Conservation (phyloP, 2,113 vertebrate species). For the Daphoenositta chrysoptera region DNA sequence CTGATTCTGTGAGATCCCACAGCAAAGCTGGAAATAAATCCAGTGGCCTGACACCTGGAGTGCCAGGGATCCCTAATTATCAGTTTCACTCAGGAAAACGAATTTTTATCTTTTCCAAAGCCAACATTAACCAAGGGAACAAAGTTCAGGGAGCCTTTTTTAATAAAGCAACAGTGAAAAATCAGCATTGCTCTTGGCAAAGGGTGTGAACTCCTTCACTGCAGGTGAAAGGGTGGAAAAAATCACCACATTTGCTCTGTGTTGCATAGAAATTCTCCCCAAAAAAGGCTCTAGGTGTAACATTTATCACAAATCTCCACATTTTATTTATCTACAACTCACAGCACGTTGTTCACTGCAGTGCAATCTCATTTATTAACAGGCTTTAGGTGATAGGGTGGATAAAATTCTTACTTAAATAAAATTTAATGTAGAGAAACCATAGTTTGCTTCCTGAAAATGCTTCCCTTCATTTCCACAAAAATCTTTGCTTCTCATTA, state of each 20-base stretch:
- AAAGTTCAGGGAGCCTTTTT: not conserved
- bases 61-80: not conserved
- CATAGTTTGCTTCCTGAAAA: not conserved
- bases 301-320: not conserved
- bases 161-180: not conserved
- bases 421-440: not conserved
- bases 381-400: fast-evolving
- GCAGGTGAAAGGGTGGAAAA: not conserved
- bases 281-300: not conserved
- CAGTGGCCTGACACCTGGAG: not conserved
- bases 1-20: not conserved
- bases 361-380: not conserved
- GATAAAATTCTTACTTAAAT: not conserved
- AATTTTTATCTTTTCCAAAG: not conserved
- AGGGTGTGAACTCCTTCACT: not conserved
- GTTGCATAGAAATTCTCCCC: not conserved
- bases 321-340: not conserved
- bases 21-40: not conserved
- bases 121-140: not conserved
- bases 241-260: not conserved
- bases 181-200: not conserved
- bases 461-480: not conserved
- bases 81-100: not conserved
- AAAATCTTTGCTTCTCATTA: not conserved
- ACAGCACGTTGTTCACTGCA: too few relatives aligned